Conservation (phyloP, 2,797 vertebrate genomes). For the Thripadectes ignobilis region DNA sequence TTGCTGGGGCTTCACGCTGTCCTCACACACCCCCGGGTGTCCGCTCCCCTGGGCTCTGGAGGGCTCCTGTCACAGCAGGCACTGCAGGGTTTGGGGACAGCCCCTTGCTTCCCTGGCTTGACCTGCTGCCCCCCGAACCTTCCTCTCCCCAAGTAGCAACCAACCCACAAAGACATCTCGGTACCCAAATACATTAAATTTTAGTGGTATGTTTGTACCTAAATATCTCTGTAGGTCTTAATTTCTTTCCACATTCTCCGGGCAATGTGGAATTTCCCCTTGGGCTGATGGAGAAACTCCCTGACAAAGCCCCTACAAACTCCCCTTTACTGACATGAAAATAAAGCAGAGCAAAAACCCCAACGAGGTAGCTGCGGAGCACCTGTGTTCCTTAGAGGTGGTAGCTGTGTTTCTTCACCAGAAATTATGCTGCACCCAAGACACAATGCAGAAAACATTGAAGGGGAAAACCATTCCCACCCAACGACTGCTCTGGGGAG, state of each 20-base stretch:
- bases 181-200: background rate
- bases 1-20: background rate
- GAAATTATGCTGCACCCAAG: background rate
- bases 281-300: background rate
- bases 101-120: background rate
- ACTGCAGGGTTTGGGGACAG: background rate
- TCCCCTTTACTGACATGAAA: background rate
- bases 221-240: background rate
- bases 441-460: background rate
- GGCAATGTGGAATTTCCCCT: background rate
- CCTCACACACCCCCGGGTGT: background rate
- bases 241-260: background rate
- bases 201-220: background rate
- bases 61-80: too few species aligned
- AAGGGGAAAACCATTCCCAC: background rate
- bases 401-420: background rate
- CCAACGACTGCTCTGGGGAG: background rate
- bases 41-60: background rate
- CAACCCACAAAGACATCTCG: background rate
- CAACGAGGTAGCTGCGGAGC: rapidly evolving
- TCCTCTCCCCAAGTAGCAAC: background rate
- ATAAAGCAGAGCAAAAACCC: background rate
- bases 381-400: background rate
- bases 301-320: background rate
- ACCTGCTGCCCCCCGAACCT: background rate